A percentile compares a stretch with the other conserved stretches of the same genome.
These are phyloP conservation scores for Scomber scombrus DNA, from an alignment of 2,113 vertebrate species.

Conservation along the genomic window DNA sequence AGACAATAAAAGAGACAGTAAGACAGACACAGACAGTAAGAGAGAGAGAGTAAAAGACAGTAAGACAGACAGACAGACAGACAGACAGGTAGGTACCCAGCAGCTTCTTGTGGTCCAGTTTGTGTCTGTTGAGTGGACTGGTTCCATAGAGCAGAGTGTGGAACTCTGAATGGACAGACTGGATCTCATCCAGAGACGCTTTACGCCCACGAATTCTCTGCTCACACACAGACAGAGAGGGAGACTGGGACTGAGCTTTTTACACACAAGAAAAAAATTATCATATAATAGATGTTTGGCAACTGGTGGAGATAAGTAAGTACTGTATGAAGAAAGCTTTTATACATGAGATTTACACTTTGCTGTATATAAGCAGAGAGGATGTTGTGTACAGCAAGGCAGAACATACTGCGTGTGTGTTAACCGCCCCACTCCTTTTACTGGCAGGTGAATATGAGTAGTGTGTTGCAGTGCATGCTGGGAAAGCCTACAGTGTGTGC, in stretches of 20 bases:
- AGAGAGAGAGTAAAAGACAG: too few species aligned
- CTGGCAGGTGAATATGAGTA: not conserved
- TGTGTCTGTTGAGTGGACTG: constrained; percentile 80
- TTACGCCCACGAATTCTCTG: constrained; percentile 80
- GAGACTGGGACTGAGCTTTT: constrained; percentile 8
- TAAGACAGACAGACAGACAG: constrained; percentile 12
- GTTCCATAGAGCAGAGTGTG: constrained; percentile 81
- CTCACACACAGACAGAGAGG: constrained; percentile 43
- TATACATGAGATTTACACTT: not conserved
- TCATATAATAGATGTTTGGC: not conserved
- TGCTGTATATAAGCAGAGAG: not conserved
- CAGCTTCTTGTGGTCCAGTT: constrained; percentile 82
- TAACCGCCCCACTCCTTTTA: not conserved
- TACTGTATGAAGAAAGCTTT: not conserved
- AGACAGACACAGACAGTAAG: too few species aligned
- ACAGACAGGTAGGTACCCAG: constrained; percentile 62
- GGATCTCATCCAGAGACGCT: constrained; percentile 81
- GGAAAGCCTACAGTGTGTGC: constrained; percentile 15
- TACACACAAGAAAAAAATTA: not conserved
- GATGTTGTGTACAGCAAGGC: not conserved
- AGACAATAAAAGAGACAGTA: too few species aligned
- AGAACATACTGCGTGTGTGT: too few species aligned
- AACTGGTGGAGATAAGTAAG: too few species aligned
- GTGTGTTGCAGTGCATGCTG: constrained; percentile 16
- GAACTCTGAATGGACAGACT: constrained; percentile 81